Percentiles rank a stretch among this genome's conserved stretches.
Evolutionary conservation across 2,888 invertebrate genomes (phyloP).

Genomic region (Torymus auratus): DNA sequence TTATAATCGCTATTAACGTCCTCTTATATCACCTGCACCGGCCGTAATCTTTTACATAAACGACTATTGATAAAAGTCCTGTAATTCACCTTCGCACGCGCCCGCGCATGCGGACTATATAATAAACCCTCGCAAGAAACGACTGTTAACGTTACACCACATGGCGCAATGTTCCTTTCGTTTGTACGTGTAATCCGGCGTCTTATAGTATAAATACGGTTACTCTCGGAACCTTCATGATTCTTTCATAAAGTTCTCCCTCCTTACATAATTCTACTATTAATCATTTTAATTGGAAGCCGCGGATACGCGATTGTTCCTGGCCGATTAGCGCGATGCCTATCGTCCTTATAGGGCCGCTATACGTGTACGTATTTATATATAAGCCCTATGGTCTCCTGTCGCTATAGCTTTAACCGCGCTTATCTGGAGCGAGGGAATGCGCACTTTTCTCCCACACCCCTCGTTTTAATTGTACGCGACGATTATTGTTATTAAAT

Average conservation of each 20-base stretch:
- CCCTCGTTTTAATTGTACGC: constrained; percentile 5
- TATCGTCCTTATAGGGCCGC: not conserved
- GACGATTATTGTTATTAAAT: constrained; percentile 16
- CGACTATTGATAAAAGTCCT: not conserved
- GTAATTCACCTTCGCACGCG: not conserved
- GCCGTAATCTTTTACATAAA: constrained; percentile 21
- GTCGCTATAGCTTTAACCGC: not conserved
- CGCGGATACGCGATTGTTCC: constrained; percentile 53
- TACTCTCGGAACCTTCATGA: constrained; percentile 35
- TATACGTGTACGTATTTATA: no score
- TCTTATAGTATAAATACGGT: not conserved
- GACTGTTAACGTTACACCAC: no score
- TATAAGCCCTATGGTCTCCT: no score
- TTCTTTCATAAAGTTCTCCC: constrained; percentile 38
- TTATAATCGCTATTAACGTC: no score
- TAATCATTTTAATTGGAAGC: constrained; percentile 58
- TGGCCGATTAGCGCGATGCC: constrained; percentile 44
- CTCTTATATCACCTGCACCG: no score
- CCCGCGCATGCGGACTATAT: no score
- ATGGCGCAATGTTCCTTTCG: no score
- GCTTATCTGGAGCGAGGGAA: constrained; percentile 7
- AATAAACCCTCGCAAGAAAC: no score
- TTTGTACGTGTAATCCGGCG: no score
- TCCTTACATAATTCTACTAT: constrained; percentile 46
- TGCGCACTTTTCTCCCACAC: constrained; percentile 3